A percentile compares a stretch with the other conserved stretches of the same genome.
phyloP scores from a whole-genome alignment of 2,888 invertebrate species.

The Euplagia quadripunctaria region DNA sequence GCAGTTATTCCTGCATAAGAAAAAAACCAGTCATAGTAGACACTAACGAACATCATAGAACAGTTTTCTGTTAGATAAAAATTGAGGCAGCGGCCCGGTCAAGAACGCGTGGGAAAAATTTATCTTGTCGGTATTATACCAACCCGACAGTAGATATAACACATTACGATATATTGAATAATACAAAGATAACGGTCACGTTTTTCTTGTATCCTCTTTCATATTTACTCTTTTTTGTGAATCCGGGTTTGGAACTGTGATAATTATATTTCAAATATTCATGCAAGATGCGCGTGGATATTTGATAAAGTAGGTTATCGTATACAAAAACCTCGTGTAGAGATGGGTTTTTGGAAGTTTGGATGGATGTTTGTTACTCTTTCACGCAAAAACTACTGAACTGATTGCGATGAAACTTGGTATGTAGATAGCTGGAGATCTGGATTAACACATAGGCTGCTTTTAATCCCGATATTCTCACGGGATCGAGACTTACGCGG shows the following conservation, averaged over 20 bases:
- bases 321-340: not conserved
- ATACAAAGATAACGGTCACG: conserved; percentile 9
- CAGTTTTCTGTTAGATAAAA: conserved; percentile 1
- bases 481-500: no score
- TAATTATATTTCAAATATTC: not conserved
- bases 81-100: conserved; percentile 5
- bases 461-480: no score
- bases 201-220: not conserved
- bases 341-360: not conserved
- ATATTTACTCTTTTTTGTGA: not conserved
- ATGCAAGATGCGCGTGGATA: not conserved
- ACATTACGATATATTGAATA: conserved; percentile 1
- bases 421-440: no score
- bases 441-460: no score
- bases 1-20: no score
- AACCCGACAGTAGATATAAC: conserved; percentile 1
- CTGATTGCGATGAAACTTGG: no score
- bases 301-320: not conserved
- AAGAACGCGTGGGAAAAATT: conserved; percentile 13
- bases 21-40: no score
- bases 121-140: conserved; percentile 4
- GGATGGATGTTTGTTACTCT: no score
- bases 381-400: no score
- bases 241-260: not conserved
- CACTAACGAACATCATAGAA: no score